Evolutionary conservation across 2,888 invertebrate genomes (phyloP).

Genomic region (Petrophora chlorosata): DNA sequence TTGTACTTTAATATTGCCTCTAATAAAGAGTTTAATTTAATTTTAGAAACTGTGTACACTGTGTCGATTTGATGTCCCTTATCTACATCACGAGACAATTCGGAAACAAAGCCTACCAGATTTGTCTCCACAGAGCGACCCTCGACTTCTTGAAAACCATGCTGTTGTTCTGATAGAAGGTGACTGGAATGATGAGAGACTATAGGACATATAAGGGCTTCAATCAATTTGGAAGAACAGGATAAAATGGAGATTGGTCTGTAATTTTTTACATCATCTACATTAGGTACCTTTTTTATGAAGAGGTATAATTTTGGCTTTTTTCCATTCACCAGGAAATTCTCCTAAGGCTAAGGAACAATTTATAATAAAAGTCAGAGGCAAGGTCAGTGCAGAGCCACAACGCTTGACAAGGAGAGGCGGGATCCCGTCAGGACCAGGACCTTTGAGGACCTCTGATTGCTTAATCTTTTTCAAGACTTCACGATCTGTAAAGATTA

Average conservation of each 20-base stretch:
- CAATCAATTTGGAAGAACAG: too few species aligned
- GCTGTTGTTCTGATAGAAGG: not conserved
- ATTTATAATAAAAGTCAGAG: too few species aligned
- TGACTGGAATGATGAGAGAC: too few species aligned
- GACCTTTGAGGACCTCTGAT: too few species aligned
- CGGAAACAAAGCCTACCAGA: not conserved
- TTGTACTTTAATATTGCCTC: too few species aligned
- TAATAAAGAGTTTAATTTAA: too few species aligned
- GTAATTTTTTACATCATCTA: not conserved
- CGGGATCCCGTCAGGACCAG: too few species aligned
- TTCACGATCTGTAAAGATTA: too few species aligned
- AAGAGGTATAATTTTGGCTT: not conserved
- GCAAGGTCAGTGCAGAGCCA: too few species aligned
- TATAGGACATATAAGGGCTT: not conserved
- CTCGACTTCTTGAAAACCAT: not conserved
- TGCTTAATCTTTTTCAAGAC: too few species aligned
- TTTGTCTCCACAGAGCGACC: not conserved
- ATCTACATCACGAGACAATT: not conserved
- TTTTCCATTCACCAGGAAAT: not conserved
- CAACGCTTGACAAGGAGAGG: too few species aligned
- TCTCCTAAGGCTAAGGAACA: not conserved
- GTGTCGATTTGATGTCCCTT: not conserved
- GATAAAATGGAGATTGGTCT: not conserved
- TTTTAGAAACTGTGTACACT: too few species aligned
- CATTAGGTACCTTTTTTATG: not conserved